A percentile compares a stretch with the other conserved stretches of the same genome.
Evolutionary conservation across 2,888 invertebrate species (phyloP).

Genomic region (Deladenus siricidicola): DNA sequence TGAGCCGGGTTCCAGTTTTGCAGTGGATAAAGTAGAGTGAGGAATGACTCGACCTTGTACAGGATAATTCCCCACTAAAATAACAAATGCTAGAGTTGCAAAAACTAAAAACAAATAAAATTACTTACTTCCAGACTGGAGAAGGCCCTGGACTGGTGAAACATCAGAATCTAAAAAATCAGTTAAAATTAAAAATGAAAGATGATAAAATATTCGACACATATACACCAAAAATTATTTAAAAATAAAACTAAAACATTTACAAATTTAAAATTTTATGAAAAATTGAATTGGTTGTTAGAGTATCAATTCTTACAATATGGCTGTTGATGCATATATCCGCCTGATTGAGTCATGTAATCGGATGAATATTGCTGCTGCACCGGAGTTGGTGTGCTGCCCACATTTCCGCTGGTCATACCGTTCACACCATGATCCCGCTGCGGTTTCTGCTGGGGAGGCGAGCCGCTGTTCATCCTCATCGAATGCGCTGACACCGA

Average conservation of each 20-base stretch:
- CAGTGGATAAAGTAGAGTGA: no score
- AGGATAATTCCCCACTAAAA: not conserved
- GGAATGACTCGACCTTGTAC: not conserved
- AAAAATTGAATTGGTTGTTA: no score
- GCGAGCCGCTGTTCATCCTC: not conserved
- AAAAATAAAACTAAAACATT: not conserved
- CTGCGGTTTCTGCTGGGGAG: conserved; percentile 1
- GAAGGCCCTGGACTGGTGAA: not conserved
- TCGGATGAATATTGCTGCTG: no score
- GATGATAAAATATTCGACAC: not conserved
- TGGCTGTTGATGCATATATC: not conserved
- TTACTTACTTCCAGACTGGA: not conserved
- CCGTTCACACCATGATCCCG: no score
- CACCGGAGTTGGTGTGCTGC: no score
- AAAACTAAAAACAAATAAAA: not conserved
- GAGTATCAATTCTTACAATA: not conserved
- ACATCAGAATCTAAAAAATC: not conserved
- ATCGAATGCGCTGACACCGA: not conserved
- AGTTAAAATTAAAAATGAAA: not conserved
- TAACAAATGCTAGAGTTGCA: not conserved
- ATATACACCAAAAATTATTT: not conserved
- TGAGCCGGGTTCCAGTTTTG: no score
- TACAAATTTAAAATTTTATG: not conserved
- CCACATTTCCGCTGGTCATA: no score
- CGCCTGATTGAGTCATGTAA: no score